Evolutionary conservation across 2,113 vertebrate species (phyloP).

Genomic region (Chloropsis cyanopogon): DNA sequence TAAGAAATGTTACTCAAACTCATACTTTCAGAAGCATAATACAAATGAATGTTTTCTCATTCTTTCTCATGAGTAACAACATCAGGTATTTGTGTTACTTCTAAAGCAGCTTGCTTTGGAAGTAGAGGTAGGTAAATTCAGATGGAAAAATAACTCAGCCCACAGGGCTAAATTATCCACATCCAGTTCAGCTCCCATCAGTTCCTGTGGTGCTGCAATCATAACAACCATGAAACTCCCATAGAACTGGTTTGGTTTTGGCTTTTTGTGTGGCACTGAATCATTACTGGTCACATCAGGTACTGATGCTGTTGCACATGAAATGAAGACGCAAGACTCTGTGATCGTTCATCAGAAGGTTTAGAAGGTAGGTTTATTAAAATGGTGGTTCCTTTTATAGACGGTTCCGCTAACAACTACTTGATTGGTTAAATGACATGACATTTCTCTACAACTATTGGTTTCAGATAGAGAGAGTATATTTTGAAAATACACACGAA

Average conservation of each 20-base stretch:
- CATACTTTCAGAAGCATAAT: neutral
- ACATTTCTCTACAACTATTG: no score
- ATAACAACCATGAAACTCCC: neutral
- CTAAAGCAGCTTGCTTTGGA: neutral
- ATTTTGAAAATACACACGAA: no score
- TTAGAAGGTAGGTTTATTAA: no score
- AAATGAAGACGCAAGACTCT: no score
- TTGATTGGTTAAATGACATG: no score
- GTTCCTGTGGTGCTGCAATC: neutral
- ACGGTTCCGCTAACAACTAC: no score
- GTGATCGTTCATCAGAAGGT: no score
- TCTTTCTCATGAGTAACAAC: neutral
- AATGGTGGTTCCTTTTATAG: no score
- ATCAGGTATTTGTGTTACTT: neutral
- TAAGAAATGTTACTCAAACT: neutral
- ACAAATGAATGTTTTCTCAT: neutral
- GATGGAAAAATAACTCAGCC: neutral
- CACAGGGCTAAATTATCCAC: neutral
- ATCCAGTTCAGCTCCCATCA: neutral
- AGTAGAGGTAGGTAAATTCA: neutral
- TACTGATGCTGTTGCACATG: no score
- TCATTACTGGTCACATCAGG: neutral
- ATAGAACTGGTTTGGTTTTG: neutral
- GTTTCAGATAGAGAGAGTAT: no score
- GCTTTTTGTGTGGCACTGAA: neutral